Percentiles rank a stretch among this genome's conserved stretches.
Evolutionary conservation across 2,797 vertebrate species (phyloP).

Genomic region (Anomalospiza imberbis): DNA sequence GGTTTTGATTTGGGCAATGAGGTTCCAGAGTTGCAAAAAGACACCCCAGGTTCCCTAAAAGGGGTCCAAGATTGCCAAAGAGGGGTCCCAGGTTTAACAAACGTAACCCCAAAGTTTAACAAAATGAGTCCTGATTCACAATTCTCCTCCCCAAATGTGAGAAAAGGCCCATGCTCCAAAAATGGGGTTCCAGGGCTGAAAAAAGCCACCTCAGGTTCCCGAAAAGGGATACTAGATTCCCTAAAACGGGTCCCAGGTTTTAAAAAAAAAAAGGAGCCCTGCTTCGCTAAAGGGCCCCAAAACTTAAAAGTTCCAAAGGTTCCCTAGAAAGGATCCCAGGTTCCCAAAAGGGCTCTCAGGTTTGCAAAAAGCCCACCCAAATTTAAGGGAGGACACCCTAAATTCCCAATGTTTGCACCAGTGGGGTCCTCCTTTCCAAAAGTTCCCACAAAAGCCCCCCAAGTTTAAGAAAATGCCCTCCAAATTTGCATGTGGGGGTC

Average conservation of each 20-base stretch:
- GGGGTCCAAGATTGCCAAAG: background rate
- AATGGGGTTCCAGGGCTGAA: background rate
- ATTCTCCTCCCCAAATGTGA: background rate
- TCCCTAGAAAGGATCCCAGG: background rate
- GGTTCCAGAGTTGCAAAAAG: background rate
- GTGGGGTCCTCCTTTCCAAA: background rate
- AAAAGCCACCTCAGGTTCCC: background rate
- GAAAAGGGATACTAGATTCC: background rate
- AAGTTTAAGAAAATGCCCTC: background rate
- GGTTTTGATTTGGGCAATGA: background rate
- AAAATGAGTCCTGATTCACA: background rate
- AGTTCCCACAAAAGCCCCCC: too few relatives aligned
- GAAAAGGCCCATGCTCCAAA: background rate
- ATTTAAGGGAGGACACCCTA: background rate
- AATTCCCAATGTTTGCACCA: background rate
- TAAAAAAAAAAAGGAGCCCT: too few relatives aligned
- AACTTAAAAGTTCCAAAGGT: background rate
- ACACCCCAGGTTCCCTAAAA: background rate
- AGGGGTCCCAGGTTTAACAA: background rate
- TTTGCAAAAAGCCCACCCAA: background rate
- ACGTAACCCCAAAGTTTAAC: rapidly evolving
- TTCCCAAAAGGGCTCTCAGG: background rate
- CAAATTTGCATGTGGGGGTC: rapidly evolving
- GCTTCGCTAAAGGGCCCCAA: background rate
- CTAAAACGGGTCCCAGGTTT: background rate